Percentiles rank a stretch among this genome's conserved stretches.
Conservation (phyloP, 53 echinoderm and acorn worm species). For the Echinometra lucunter region DNA sequence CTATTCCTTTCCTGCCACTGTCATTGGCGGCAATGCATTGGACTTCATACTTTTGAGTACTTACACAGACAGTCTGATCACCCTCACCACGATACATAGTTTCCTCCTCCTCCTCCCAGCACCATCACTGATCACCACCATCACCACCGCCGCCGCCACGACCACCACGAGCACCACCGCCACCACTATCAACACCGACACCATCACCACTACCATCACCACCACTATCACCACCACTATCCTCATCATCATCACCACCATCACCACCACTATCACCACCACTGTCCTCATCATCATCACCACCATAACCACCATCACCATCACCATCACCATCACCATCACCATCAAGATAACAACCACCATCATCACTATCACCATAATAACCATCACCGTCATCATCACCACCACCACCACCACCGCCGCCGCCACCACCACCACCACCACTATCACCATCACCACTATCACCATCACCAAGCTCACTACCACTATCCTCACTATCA, state of each 20-base stretch:
- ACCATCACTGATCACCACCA: not conserved
- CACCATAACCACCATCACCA: conserved; percentile 1
- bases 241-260: not conserved
- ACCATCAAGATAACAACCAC: conserved; percentile 1
- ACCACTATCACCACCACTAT: conserved; percentile 16
- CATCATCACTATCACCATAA: conserved; percentile 23
- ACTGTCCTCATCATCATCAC: conserved; percentile 32
- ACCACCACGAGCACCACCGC: not conserved
- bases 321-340: conserved; percentile 27
- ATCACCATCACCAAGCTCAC: conserved; percentile 2
- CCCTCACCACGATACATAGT: not conserved
- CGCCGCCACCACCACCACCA: conserved; percentile 32
- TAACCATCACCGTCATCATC: conserved; percentile 57
- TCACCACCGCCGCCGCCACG: not conserved
- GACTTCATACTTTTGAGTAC: too few species aligned
- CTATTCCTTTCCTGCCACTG: not conserved
- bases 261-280: not conserved
- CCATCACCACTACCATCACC: not conserved
- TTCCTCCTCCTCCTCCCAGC: not conserved
- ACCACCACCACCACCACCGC: conserved; percentile 56
- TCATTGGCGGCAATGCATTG: not conserved
- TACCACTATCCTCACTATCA: conserved; percentile 57
- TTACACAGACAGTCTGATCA: not conserved
- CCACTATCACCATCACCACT: conserved; percentile 8
- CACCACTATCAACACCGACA: not conserved